A percentile compares a stretch with the other conserved stretches of the same genome.
Evolutionary conservation across 2,797 vertebrate genomes (phyloP).

Genomic region (Sebastes hubbsi): DNA sequence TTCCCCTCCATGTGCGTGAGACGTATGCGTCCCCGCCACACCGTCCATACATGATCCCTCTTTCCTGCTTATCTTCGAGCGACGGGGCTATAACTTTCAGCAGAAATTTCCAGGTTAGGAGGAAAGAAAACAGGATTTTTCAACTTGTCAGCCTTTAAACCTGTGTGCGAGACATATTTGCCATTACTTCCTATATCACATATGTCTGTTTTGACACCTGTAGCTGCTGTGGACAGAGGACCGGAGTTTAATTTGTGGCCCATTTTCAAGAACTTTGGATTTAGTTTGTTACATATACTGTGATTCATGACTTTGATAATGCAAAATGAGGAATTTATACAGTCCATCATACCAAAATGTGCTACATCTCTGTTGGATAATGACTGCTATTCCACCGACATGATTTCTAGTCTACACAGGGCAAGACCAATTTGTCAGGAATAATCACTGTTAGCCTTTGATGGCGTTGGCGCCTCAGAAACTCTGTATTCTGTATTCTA

Average conservation of each 20-base stretch:
- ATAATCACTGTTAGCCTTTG: slow-evolving; percentile 17
- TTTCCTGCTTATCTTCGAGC: slow-evolving; percentile 65
- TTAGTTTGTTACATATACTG: background rate
- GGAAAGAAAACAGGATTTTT: slow-evolving; percentile 65
- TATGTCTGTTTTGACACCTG: slow-evolving; percentile 54
- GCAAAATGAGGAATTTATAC: background rate
- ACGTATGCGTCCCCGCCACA: slow-evolving; percentile 31
- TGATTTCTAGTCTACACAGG: background rate
- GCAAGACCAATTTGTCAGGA: slow-evolving; percentile 20
- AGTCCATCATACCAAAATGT: background rate
- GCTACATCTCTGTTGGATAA: background rate
- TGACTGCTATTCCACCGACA: background rate
- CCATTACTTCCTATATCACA: slow-evolving; percentile 30
- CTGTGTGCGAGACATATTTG: slow-evolving; percentile 31
- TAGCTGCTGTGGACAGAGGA: slow-evolving; percentile 7
- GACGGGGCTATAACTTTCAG: slow-evolving; percentile 56
- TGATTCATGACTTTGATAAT: background rate
- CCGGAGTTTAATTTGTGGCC: background rate
- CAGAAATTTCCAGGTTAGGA: slow-evolving; percentile 33
- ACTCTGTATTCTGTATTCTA: slow-evolving; percentile 16
- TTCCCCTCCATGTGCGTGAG: slow-evolving; percentile 54
- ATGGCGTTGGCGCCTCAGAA: slow-evolving; percentile 4
- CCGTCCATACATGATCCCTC: slow-evolving; percentile 59
- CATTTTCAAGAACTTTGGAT: background rate
- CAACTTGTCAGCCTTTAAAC: slow-evolving; percentile 41